phyloP scores from a whole-genome alignment of 2,797 vertebrate genomes.

The Adelosebastes latens region DNA sequence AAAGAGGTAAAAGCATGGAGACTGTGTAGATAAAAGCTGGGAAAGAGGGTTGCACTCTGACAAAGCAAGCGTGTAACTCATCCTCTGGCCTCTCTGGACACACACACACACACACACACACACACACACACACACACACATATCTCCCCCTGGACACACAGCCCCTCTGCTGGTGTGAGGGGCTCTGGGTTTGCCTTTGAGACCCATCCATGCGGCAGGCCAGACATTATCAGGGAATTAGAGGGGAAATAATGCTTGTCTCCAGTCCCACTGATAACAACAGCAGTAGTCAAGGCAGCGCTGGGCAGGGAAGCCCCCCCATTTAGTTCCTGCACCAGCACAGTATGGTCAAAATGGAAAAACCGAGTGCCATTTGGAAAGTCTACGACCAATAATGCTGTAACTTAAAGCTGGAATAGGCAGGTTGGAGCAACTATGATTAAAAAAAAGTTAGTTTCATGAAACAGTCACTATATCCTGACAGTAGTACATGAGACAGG shows the following conservation, averaged over 20 bases:
- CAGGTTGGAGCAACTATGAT: no score
- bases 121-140: conserved; percentile 39
- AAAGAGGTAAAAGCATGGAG: conserved; percentile 53
- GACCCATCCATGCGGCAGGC: conserved; percentile 82
- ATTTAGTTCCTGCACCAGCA: conserved; percentile 51
- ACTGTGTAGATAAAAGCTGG: conserved; percentile 70
- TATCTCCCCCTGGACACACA: conserved; percentile 56
- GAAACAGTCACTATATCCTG: no score
- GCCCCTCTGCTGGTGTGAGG: conserved; percentile 68
- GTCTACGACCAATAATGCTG: not conserved
- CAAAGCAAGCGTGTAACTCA: conserved; percentile 74
- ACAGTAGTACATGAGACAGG: no score
- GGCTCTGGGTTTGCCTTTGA: conserved; percentile 77
- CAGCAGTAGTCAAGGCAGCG: conserved; percentile 57
- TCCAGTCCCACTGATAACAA: conserved; percentile 75
- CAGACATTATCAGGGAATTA: conserved; percentile 83
- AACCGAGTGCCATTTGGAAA: not conserved
- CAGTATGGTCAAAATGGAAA: conserved; percentile 3
- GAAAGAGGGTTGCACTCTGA: conserved; percentile 64
- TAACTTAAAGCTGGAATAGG: not conserved
- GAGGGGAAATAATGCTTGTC: conserved; percentile 81
- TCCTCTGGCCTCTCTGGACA: conserved; percentile 61
- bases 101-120: conserved; percentile 31
- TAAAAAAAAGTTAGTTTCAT: no score
- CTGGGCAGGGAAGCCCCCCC: conserved; percentile 42